Evolutionary conservation across 1,140 invertebrate genomes (phyloP).

Genomic region (Papilio helenus): DNA sequence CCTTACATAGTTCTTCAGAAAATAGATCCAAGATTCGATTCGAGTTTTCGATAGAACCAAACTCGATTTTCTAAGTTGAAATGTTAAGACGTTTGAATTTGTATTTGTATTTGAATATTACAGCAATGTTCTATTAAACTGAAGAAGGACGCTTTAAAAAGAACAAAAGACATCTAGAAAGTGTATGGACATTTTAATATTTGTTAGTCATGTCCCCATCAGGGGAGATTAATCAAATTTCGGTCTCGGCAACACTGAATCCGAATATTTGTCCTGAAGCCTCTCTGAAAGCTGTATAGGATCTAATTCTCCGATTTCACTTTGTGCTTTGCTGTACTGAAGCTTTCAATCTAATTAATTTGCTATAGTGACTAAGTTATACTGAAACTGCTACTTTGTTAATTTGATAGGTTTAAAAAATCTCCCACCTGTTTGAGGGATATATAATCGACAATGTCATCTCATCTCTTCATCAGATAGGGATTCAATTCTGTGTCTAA

Average conservation of each 20-base stretch:
- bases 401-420: no score
- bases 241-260: neutral
- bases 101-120: no score
- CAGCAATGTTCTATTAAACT: no score
- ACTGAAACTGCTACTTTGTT: neutral
- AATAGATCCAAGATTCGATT: no score
- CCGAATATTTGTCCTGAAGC: neutral
- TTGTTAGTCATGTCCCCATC: neutral
- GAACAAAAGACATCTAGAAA: neutral
- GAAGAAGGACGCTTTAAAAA: no score
- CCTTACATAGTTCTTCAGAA: neutral
- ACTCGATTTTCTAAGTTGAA: no score
- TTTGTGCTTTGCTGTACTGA: neutral
- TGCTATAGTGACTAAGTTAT: neutral
- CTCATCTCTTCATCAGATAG: no score
- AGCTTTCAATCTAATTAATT: constrained; percentile 1
- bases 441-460: no score
- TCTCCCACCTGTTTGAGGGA: no score
- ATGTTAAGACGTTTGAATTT: no score
- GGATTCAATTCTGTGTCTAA: no score
- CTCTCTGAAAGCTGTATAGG: constrained; percentile 2
- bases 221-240: neutral
- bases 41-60: no score
- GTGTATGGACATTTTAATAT: neutral
- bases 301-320: constrained; percentile 4